Evolutionary conservation across 2,888 invertebrate species (phyloP).

Genomic region (Caenorhabditis zanzibari): DNA sequence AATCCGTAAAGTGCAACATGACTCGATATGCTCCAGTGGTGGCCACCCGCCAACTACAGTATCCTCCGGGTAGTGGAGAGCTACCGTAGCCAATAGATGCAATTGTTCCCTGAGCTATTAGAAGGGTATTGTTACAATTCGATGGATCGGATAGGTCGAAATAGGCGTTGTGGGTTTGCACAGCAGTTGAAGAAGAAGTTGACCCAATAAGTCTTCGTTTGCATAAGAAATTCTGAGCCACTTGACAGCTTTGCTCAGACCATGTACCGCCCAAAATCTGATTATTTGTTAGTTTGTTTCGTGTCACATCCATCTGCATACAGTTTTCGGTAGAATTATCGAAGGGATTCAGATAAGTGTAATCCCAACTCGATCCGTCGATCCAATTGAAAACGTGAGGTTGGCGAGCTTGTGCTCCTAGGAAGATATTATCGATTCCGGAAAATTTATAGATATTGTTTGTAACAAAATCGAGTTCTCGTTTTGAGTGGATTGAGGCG

Average conservation of each 20-base stretch:
- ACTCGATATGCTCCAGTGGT: constrained; percentile 7
- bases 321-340: neutral
- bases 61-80: neutral
- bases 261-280: neutral
- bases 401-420: constrained; percentile 5
- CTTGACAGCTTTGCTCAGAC: constrained; percentile 13
- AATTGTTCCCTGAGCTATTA: constrained; percentile 2
- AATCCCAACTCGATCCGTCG: constrained; percentile 14
- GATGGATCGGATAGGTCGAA: neutral
- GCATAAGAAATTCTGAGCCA: constrained; percentile 5
- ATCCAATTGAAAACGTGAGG: constrained; percentile 28
- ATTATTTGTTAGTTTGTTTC: neutral
- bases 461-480: constrained; percentile 3
- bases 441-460: neutral
- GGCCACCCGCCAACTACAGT: neutral
- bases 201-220: neutral
- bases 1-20: constrained; percentile 7
- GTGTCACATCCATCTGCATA: constrained; percentile 13
- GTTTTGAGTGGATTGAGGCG: constrained; percentile 22
- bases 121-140: constrained; percentile 4
- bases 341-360: constrained; percentile 18
- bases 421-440: neutral
- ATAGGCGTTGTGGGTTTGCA: neutral
- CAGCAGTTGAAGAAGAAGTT: neutral
- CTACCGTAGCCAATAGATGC: constrained; percentile 10